Conservation (phyloP, 2,888 invertebrate species). For the Nomada ruficornis region DNA sequence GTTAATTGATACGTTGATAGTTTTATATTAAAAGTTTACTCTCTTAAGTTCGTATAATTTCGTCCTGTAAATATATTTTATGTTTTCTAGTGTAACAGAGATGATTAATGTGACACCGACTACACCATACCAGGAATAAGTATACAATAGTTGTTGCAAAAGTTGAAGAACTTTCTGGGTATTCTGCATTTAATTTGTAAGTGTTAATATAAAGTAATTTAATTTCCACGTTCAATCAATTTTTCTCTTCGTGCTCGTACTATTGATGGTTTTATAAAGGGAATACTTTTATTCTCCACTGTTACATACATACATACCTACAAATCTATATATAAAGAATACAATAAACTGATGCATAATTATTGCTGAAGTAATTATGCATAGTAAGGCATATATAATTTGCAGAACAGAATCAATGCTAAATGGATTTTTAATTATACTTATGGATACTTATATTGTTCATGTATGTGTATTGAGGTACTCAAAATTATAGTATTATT, state of each 20-base stretch:
- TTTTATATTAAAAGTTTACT: conserved; percentile 35
- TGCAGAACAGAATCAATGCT: conserved; percentile 12
- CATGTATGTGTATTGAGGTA: conserved; percentile 45
- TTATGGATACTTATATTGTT: conserved; percentile 16
- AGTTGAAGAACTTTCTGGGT: conserved; percentile 35
- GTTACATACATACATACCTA: conserved; percentile 1
- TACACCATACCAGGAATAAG: conserved; percentile 89
- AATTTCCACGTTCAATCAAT: not conserved
- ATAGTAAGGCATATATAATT: conserved; percentile 9
- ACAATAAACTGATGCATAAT: not conserved
- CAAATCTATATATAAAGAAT: conserved; percentile 2
- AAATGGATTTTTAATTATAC: conserved; percentile 26
- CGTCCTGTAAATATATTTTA: conserved; percentile 66
- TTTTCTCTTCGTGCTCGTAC: conserved; percentile 6
- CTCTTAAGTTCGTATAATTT: conserved; percentile 44
- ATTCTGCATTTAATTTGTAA: conserved; percentile 62
- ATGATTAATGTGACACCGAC: conserved; percentile 96
- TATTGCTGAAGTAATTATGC: not conserved
- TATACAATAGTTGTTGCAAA: conserved; percentile 18
- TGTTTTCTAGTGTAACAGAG: conserved; percentile 92
- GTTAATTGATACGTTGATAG: conserved; percentile 34
- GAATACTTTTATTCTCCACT: conserved; percentile 9
- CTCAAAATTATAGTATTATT: conserved; percentile 5
- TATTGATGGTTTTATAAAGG: not conserved
- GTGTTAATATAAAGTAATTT: conserved; percentile 33